These are phyloP conservation scores for Macrosoma leucophasiata DNA, from an alignment of 2,888 invertebrate species.

Conservation along the genomic window DNA sequence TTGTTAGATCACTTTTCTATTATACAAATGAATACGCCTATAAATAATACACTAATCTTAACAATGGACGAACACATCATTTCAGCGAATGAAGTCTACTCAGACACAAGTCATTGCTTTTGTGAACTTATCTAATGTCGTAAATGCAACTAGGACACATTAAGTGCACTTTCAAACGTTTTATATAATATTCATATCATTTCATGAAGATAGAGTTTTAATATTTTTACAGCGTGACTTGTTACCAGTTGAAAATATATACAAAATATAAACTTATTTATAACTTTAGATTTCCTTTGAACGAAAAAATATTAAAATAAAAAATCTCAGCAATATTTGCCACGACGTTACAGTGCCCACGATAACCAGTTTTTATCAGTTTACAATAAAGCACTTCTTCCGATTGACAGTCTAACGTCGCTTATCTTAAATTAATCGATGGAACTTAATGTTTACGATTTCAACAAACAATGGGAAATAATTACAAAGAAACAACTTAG, in stretches of 20 bases:
- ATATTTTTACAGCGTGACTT: no score
- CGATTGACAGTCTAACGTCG: slow-evolving; percentile 6
- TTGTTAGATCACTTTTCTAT: slow-evolving; percentile 30
- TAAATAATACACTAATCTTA: slow-evolving; percentile 60
- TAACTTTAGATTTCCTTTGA: no score
- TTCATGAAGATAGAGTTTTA: no score
- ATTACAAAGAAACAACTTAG: slow-evolving; percentile 35
- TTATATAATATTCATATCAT: slow-evolving; percentile 37
- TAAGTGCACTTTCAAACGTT: slow-evolving; percentile 59
- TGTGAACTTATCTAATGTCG: slow-evolving; percentile 46
- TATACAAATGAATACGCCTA: slow-evolving; percentile 60
- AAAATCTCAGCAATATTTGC: no score
- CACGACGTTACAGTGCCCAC: no score
- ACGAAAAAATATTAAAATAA: no score
- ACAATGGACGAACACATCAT: slow-evolving; percentile 74
- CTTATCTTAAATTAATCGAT: slow-evolving; percentile 14
- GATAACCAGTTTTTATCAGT: no score
- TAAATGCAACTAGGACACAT: slow-evolving; percentile 48
- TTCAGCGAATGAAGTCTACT: slow-evolving; percentile 73
- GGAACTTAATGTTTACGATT: slow-evolving; percentile 5
- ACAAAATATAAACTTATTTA: no score
- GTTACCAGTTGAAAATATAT: no score
- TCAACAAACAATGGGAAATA: slow-evolving; percentile 23
- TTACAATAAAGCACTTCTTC: slow-evolving; percentile 11
- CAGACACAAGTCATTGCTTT: slow-evolving; percentile 64